phyloP scores from a whole-genome alignment of 2,113 vertebrate species.

The Okapia johnstoni region DNA sequence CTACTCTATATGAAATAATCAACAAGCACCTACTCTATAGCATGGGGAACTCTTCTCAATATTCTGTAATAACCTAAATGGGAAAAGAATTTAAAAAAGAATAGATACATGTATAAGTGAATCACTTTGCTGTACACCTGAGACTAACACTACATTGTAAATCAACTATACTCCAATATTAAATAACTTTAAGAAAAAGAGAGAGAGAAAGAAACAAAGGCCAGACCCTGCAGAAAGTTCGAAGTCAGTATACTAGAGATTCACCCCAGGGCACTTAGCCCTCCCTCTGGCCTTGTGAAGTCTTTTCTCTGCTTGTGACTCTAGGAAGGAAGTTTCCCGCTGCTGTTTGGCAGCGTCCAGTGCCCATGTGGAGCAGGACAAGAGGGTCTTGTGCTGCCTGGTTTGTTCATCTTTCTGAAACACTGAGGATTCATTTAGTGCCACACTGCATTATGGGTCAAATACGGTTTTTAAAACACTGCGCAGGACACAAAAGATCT shows the following conservation, averaged over 20 bases:
- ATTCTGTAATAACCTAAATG: background rate
- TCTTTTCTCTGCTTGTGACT: background rate
- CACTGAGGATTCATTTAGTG: background rate
- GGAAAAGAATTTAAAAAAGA: background rate
- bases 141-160: background rate
- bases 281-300: constrained; percentile 22
- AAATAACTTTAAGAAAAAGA: background rate
- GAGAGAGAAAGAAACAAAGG: background rate
- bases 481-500: background rate
- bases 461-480: background rate
- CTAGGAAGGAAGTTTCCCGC: constrained; percentile 47
- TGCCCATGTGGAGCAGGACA: background rate
- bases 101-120: background rate
- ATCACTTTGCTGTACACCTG: background rate
- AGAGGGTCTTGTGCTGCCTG: constrained; percentile 25
- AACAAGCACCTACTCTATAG: background rate
- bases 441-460: background rate
- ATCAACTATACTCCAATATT: background rate
- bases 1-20: background rate
- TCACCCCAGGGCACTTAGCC: background rate
- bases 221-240: background rate
- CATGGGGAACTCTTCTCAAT: background rate
- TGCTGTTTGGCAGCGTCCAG: constrained; percentile 3
- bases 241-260: background rate
- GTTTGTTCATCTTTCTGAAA: background rate